Evolutionary conservation across 2,888 invertebrate species (phyloP), one percentile per base, ranked within the genome.

Genomic region (Tolmerus cingulatus): DNA sequence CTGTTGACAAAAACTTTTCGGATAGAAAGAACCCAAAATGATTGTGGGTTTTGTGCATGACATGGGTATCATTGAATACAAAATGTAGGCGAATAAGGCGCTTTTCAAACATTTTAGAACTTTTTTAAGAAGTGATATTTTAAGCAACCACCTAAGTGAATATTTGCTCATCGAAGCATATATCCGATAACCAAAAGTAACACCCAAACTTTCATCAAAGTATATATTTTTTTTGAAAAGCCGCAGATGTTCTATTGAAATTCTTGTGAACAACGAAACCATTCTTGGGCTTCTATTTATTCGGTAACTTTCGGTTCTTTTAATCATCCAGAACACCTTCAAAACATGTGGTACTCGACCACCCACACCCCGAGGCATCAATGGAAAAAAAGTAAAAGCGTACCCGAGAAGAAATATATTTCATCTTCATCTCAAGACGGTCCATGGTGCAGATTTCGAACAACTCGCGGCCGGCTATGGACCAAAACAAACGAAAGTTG

Each of bases 401-500:
- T 19, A 37, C 14, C 34, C 1, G 55, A 55, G 19, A 23, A 66
- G 19, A 66, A 51, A 51, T 19, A 66, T 66, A 27, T 66, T 66
- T 66, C 23, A 66, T 23, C 2, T 66, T 40, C 34, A 34, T 34
- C 34, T 12, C 40, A 8, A 9, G 12, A 12, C 66, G 23, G 40
- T 40, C 40, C 40, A 23, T 19, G 19, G 66, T 51, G 16, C 51
- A 23, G 66, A 40, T 12, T n/a, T 78, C 19, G n/a, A n/a, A n/a
- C 37, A 40, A 27, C 37, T 43, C 14, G 23, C 43, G 37, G 37
- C 76, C 43, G 23, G 40, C 78, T 78, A 78, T 9, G n/a, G 9
- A 8, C 19, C 23, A 78, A 40, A 78, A 78, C 78, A 78, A 78
- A 78, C 78, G 78, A 78, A 78, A 78, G 78, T 78, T 78, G 78